Conservation (phyloP, 35 echinoderm and acorn worm species). For the Ophioderma brevispina region DNA sequence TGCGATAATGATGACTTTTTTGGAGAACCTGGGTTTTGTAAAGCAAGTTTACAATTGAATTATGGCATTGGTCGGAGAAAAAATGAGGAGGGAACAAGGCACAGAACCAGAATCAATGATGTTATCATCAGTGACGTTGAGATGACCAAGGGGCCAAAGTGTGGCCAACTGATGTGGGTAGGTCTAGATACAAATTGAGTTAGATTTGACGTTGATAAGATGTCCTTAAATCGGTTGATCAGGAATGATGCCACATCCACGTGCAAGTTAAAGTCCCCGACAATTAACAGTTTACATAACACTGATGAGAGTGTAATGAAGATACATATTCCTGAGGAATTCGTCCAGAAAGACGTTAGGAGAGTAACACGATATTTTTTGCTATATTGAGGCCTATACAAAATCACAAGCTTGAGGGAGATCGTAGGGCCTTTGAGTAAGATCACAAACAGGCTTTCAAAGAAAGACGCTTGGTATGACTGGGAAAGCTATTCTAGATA, state of each 20-base stretch:
- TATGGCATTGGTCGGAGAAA: slow-evolving; percentile 11
- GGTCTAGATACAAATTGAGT: slow-evolving; percentile 22
- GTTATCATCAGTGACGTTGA: slow-evolving; percentile 14
- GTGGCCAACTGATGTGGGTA: slow-evolving; percentile 9
- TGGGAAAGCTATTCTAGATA: too few species aligned
- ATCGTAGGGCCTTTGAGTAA: too few species aligned
- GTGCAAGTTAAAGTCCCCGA: slow-evolving; percentile 10
- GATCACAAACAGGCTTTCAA: too few species aligned
- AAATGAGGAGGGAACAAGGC: slow-evolving; percentile 1
- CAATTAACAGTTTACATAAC: slow-evolving; percentile 7
- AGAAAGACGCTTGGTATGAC: too few species aligned
- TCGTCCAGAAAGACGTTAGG: slow-evolving; percentile 16
- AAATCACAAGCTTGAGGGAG: too few species aligned
- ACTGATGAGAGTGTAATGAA: slow-evolving; percentile 10
- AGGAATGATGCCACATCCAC: not conserved
- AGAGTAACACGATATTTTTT: slow-evolving; percentile 1
- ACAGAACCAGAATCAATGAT: slow-evolving; percentile 7
- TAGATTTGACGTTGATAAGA: not conserved
- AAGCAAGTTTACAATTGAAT: slow-evolving; percentile 9
- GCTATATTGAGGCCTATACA: not conserved
- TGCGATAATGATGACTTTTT: slow-evolving; percentile 5
- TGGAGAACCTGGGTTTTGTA: not conserved
- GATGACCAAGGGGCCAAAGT: not conserved
- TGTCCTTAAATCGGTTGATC: not conserved
- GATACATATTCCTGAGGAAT: slow-evolving; percentile 27